Base-by-base conservation (phyloP, 2,113 vertebrate species). In the Muscicapa adusta region DNA sequence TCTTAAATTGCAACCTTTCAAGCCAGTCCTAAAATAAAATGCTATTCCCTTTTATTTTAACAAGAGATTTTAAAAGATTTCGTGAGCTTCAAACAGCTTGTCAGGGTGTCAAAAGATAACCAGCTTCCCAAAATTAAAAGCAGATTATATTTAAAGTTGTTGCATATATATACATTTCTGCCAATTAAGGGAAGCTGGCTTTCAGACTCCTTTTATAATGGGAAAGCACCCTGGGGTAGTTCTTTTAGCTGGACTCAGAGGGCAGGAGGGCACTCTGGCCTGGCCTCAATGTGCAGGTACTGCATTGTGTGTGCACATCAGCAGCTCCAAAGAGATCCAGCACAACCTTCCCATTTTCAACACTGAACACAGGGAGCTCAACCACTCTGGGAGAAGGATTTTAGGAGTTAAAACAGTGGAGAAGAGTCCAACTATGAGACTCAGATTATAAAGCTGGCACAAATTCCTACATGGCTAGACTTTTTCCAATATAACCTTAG, bases 101-200 rank as follows among this genome's bases (percentile, higher is more conserved):
- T 96, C 96, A 95, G 73, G 48, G 87, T 91, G 89, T 93, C 92
- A 95, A 78, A 87, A 93, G 93, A 94, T 17, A 96, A 87, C 70
- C 62, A 78, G 77, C 87, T 96, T 94, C 81, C 82, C 81, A 75
- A 57, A 95, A 94, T 87, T 93, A 95, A 93, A 77, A 70, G 43
- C 56, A 95, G 74, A 74, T 78, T 81, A 74, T 71, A 92, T 92
- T 94, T 94, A 72, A 95, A 89, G 42, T 68, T 79, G 57, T 63
- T 77, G 90, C 91, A 89, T 79, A 72, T 77, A 73, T 87, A 82
- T 56, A 83, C 50, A 86, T 72, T 71, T 7, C 81, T 85, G n/a
- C 48, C 77, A 93, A 74, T 84, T 89, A 62, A 81, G 40, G 56
- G 29, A 91, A 92, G 56, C 18, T 74, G 36, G 18, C 77, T 92